Conservation (phyloP, 2,113 vertebrate species). For the Xenus cinereus region DNA sequence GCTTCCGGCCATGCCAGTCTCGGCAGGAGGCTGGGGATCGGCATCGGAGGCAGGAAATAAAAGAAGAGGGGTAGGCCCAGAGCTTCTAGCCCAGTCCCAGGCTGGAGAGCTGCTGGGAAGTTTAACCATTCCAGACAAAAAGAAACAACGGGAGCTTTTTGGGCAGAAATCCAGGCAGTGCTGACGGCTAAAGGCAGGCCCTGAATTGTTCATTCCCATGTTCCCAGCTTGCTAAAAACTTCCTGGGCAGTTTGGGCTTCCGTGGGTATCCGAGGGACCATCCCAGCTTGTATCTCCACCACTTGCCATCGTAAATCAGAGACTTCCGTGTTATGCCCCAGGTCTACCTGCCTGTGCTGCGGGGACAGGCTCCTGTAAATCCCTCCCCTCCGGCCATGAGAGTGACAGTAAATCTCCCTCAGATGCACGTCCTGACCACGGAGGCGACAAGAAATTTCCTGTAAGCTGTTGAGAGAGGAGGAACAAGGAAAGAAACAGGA, state of each 20-base stretch:
- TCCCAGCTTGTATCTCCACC: neutral
- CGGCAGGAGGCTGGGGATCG: neutral
- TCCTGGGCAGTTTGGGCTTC: neutral
- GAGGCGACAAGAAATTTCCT: neutral
- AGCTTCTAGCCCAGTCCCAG: neutral
- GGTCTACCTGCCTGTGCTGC: neutral
- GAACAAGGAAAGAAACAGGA: neutral
- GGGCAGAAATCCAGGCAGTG: neutral
- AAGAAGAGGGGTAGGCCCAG: neutral
- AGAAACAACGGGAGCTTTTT: neutral
- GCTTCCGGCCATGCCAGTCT: fast-evolving
- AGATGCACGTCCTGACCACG: neutral
- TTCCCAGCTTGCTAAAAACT: neutral
- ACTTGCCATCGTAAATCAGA: neutral
- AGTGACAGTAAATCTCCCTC: neutral
- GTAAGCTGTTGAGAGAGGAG: neutral
- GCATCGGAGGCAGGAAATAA: neutral
- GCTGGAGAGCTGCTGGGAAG: neutral
- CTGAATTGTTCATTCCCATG: neutral
- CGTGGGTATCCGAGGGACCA: neutral
- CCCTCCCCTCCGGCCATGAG: neutral
- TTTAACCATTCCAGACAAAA: neutral
- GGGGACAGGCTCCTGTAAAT: neutral
- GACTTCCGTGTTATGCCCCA: neutral
- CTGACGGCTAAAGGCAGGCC: neutral